Conservation (phyloP, 2,888 invertebrate species). For the Drosophila falleni region DNA sequence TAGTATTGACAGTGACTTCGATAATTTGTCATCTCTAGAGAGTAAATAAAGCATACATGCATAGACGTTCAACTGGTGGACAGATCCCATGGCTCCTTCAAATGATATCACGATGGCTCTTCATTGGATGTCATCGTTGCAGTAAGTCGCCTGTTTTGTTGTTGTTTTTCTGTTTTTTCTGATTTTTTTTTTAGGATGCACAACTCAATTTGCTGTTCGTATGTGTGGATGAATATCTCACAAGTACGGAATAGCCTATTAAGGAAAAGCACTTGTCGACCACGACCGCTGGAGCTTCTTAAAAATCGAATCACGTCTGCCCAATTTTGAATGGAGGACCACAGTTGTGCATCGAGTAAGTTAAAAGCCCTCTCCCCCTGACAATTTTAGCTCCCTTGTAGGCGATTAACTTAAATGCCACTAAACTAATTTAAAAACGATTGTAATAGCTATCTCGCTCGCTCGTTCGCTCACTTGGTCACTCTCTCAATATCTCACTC, state of each 20-base stretch:
- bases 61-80: conserved; percentile 1
- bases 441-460: conserved; percentile 70
- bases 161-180: background rate
- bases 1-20: background rate
- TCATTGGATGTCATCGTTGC: conserved; percentile 44
- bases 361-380: conserved; percentile 31
- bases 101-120: conserved; percentile 62
- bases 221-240: conserved; percentile 25
- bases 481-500: conserved; percentile 12
- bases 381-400: conserved; percentile 81
- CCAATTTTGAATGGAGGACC: conserved; percentile 69
- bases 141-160: conserved; percentile 24
- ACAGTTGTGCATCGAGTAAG: conserved; percentile 8
- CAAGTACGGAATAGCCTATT: conserved; percentile 49
- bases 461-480: background rate
- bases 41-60: background rate
- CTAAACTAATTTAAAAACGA: conserved; percentile 85
- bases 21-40: conserved; percentile 3
- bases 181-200: conserved; percentile 57
- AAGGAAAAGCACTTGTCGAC: conserved; percentile 34
- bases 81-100: conserved; percentile 23
- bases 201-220: conserved; percentile 75
- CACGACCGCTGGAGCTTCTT: conserved; percentile 66
- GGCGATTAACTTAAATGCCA: conserved; percentile 83
- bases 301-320: conserved; percentile 82